Base-by-base conservation (phyloP, 2,113 vertebrate species). In the Raja brachyura region DNA sequence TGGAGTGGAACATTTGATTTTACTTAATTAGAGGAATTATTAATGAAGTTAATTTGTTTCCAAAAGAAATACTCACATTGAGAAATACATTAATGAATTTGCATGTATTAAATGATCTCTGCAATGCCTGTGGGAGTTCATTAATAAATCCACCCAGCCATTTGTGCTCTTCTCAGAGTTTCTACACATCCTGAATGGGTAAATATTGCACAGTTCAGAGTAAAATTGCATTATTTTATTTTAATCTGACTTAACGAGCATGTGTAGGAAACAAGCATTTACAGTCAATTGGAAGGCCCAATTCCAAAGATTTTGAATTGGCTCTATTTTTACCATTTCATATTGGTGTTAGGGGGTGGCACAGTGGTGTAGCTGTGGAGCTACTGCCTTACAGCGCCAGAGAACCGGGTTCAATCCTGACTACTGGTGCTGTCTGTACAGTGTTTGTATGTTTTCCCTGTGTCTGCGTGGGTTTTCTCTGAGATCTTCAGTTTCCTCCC, bases 11-110 rank as follows among this genome's bases (percentile, higher is more conserved):
- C 9, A 31, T 88, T 63, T 31, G 59, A 18, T 88, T n/a, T 66
- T 56, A 63, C 83, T 88, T 88, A 86, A 61, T 86, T 86, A 66
- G 59, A n/a, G 8, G 59, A 66, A 61, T 88, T 88, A 88, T 88
- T 63, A 88, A 88, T 88, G 63, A 63, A 63, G 13, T 88, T 31
- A 88, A 88, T 63, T 63, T 88, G 11, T 63, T 88, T 88, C 83
- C 28, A 88, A 63, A 88, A 88, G 83, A 28, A 88, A 88, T 63
- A 63, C 18, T 31, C 59, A 28, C 83, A 63, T 33, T 31, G 79
- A 83, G 54, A 25, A 88, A 88, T 63, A 13, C 63, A 88, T 88
- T 31, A 88, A 88, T 88, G 11, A 31, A 63, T 88, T 63, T 88
- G 13, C 13, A 83, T 88, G 28, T 63, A n/a, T 88, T 88, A 63